Evolutionary conservation across 2,888 invertebrate genomes (phyloP), one percentile per base, ranked within the genome.

Genomic region (Scaptomyza flava): DNA sequence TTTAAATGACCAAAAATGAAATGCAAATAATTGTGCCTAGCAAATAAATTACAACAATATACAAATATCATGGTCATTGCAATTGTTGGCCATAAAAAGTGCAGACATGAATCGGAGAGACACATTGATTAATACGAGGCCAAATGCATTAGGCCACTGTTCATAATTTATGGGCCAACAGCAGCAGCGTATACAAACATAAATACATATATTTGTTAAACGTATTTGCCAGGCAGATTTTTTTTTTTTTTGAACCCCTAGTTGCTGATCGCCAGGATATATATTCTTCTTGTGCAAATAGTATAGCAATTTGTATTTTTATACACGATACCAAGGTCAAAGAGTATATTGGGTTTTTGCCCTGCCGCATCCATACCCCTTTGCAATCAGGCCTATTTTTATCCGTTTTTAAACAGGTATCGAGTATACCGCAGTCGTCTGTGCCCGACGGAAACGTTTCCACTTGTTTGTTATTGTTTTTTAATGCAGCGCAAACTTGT

Each of bases 81-180:
- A 50, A 46, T 51, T 47, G 62, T 58, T 63, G 63, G 54, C 45
- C 45, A 65, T 54, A 63, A 70, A 56, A 36, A 12, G 59, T 52
- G 62, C 64, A 68, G 62, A 70, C 59, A 81, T 64, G 53, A 59
- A 68, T 53, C 54, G 62, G 17, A 72, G 53, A 71, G 72, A 76
- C 73, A 79, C 77, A 79, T 88, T 84, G 84, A 84, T 84, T 86
- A 84, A 84, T 84, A 70, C 68, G 84, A 83, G 84, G 84, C 72
- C 89, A 86, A 88, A 86, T 86, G 77, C 84, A 88, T 84, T 84
- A 84, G 84, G 84, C 81, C 74, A 78, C 56, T 23, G 27, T 54
- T 52, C 54, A 77, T 88, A 86, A 84, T 88, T 84, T 88, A 84
- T 72, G 73, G 68, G 50, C 63, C 57, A 50, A 12, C 30, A 33